Evolutionary conservation across 2,888 invertebrate species (phyloP).

Genomic region (Mesochorus sp.): DNA sequence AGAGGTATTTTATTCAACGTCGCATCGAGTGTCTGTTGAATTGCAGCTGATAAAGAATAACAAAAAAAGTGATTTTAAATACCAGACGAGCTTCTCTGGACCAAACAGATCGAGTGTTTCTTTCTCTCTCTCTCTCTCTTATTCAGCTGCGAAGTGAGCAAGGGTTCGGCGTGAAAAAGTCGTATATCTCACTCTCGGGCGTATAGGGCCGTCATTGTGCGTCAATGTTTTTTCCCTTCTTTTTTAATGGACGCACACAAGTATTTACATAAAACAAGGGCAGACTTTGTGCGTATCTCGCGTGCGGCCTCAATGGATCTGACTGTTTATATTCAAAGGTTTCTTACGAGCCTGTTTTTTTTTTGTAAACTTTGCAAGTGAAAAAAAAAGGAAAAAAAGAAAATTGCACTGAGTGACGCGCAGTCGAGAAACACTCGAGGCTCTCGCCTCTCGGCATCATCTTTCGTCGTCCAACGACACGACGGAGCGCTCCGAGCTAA

Average conservation of each 20-base stretch:
- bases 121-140: too few species aligned
- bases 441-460: neutral
- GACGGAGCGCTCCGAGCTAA: slow-evolving; percentile 34
- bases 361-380: slow-evolving; percentile 4
- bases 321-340: slow-evolving; percentile 41
- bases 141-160: slow-evolving; percentile 10
- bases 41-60: slow-evolving; percentile 4
- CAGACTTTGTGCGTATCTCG: slow-evolving; percentile 48
- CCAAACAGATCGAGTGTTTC: too few species aligned
- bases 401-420: slow-evolving; percentile 44
- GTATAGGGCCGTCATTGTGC: slow-evolving; percentile 49
- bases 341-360: slow-evolving; percentile 27
- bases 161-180: slow-evolving; percentile 25
- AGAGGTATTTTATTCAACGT: slow-evolving; percentile 41
- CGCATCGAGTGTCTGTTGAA: slow-evolving; percentile 29
- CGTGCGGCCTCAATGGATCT: slow-evolving; percentile 34
- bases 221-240: slow-evolving; percentile 12
- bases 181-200: neutral
- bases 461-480: slow-evolving; percentile 22
- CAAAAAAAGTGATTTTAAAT: neutral
- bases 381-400: slow-evolving; percentile 25
- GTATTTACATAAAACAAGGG: slow-evolving; percentile 51
- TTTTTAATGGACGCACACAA: neutral
- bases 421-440: slow-evolving; percentile 20
- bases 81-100: slow-evolving; percentile 4